Conservation (phyloP, 2,888 invertebrate species). For the Pammene aurita region DNA sequence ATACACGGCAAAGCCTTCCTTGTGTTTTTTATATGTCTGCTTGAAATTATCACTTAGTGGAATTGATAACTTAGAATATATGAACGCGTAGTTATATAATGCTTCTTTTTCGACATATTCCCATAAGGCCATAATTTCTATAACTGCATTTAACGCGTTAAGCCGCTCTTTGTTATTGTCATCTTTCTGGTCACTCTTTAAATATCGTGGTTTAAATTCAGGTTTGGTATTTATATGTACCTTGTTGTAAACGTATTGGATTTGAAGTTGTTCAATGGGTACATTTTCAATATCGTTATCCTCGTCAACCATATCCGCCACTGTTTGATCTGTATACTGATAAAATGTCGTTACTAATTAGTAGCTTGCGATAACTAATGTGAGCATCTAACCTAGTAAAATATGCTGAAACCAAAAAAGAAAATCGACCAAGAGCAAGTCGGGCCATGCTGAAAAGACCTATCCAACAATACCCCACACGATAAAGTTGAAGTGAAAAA, state of each 20-base stretch:
- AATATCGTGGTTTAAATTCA: not conserved
- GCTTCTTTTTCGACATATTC: conserved; percentile 25
- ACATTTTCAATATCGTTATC: not conserved
- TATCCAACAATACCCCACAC: too few species aligned
- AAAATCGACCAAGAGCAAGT: too few species aligned
- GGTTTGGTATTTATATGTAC: not conserved
- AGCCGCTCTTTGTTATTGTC: not conserved
- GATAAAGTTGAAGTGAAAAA: too few species aligned
- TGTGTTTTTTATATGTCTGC: conserved; percentile 12
- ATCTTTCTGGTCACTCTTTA: not conserved
- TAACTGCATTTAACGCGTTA: conserved; percentile 21
- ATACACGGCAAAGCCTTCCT: conserved; percentile 27
- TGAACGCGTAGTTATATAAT: conserved; percentile 8
- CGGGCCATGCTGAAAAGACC: too few species aligned
- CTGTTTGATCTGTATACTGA: not conserved
- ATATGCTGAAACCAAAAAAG: not conserved
- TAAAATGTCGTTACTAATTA: not conserved
- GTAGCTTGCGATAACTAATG: not conserved
- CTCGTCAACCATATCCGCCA: not conserved
- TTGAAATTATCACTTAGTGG: not conserved
- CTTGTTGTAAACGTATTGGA: too few species aligned
- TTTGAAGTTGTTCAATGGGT: not conserved
- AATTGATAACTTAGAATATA: conserved; percentile 20
- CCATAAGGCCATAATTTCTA: conserved; percentile 31
- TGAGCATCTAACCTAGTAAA: too few species aligned